phyloP scores from a whole-genome alignment of 2,113 vertebrate species.

The Nicator chloris region DNA sequence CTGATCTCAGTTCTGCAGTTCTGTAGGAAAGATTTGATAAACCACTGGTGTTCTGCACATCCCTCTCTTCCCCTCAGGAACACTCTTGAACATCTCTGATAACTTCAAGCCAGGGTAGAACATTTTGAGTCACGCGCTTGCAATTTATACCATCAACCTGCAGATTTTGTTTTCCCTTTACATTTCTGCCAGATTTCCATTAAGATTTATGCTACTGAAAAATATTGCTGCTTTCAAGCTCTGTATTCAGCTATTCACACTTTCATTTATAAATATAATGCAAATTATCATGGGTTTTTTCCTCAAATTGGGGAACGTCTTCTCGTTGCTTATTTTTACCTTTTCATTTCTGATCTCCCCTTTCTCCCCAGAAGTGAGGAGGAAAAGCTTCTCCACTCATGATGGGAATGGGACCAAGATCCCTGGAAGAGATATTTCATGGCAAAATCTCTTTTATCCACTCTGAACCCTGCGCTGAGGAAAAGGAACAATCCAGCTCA shows the following conservation, averaged over 20 bases:
- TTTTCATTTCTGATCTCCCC: neutral
- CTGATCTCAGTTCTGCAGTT: neutral
- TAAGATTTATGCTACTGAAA: neutral
- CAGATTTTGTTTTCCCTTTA: neutral
- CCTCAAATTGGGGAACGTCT: neutral
- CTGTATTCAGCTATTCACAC: neutral
- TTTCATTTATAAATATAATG: neutral
- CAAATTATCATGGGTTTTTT: neutral
- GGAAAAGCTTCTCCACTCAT: neutral
- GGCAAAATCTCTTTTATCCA: neutral
- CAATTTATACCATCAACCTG: neutral
- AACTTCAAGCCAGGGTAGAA: neutral
- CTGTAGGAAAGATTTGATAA: neutral
- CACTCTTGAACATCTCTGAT: neutral
- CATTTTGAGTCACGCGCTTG: neutral
- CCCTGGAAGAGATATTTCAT: neutral
- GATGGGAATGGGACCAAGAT: neutral
- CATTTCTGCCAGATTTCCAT: neutral
- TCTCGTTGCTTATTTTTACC: fast-evolving
- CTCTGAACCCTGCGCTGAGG: neutral
- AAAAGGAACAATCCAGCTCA: neutral
- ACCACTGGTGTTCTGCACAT: neutral
- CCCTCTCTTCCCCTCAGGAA: neutral
- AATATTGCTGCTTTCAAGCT: neutral
- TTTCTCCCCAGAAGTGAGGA: neutral